Evolutionary conservation across 2,888 invertebrate species (phyloP), one percentile per base, ranked within the genome.

Genomic region (Deilephila porcellus): DNA sequence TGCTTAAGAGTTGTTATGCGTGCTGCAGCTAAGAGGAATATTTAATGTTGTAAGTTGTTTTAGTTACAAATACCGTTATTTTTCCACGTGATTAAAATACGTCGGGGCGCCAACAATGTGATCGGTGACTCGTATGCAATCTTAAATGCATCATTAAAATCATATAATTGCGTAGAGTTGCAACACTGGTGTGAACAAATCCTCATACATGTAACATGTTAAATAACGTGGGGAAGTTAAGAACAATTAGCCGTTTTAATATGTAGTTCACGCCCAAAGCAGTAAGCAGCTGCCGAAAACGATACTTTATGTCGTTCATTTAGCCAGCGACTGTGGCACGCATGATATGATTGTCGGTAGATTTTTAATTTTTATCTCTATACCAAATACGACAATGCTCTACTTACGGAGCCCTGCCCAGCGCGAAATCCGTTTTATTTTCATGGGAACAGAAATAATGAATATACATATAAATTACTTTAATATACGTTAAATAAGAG

Each of bases 101-200:
- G 29, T 29, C 29, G 17, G 25, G 25, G 8, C 14, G 52, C 11
- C 25, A 17, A 45, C 45, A 52, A 52, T 67, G 52, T 67, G 52
- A 67, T 67, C 67, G 52, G 29, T 37, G 63, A 71, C 29, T 14
- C 60, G 67, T 67, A 20, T 63, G 59, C 52, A 34, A 37, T 70
- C 74, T 60, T 32, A 67, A 56, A 67, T 62, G 14, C 52, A 67
- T 75, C 74, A 71, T 74, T 70, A 76, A 75, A 74, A 6, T 52
- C 71, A 11, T 76, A 75, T 77, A 77, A 76, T 76, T 75, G 71
- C 71, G 64, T 73, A 75, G 74, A 75, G 63, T 77, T 73, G 74
- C 75, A 59, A 75, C 74, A 74, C 70, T 73, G 70, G 52, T 72
- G 71, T 75, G 71, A 72, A 74, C 75, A 74, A 74, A 76, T 73